These are phyloP conservation scores for Agapornis roseicollis DNA, from an alignment of 2,113 vertebrate genomes.

Conservation along the genomic window DNA sequence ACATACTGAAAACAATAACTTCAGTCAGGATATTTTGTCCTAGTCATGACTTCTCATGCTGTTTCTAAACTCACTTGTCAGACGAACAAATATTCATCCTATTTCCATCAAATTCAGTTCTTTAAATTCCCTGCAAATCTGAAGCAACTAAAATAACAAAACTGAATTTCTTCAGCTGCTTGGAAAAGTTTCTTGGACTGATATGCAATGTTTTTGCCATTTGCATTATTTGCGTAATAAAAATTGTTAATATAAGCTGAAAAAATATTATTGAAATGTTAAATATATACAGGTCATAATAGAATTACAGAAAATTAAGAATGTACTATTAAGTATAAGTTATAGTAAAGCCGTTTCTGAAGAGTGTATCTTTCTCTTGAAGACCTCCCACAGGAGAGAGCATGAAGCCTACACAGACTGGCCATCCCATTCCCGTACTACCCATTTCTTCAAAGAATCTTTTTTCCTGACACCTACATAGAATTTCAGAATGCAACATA, in stretches of 20 bases:
- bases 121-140: background rate
- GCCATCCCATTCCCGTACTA: background rate
- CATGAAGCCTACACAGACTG: no score
- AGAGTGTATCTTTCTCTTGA: background rate
- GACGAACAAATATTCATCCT: background rate
- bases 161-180: fast-evolving
- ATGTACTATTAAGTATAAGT: fast-evolving
- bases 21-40: background rate
- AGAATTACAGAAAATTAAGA: background rate
- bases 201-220: background rate
- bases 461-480: background rate
- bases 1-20: background rate
- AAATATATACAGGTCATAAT: background rate
- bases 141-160: background rate
- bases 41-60: background rate
- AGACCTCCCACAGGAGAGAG: background rate
- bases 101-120: background rate
- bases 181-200: background rate
- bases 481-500: background rate
- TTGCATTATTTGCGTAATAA: background rate
- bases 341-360: background rate
- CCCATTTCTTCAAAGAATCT: background rate
- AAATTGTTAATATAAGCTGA: background rate
- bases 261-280: background rate
- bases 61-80: background rate